Percentiles rank a stretch among this genome's conserved stretches.
These are phyloP conservation scores for Hippotragus niger DNA, from an alignment of 2,113 vertebrate genomes.

Conservation along the genomic window DNA sequence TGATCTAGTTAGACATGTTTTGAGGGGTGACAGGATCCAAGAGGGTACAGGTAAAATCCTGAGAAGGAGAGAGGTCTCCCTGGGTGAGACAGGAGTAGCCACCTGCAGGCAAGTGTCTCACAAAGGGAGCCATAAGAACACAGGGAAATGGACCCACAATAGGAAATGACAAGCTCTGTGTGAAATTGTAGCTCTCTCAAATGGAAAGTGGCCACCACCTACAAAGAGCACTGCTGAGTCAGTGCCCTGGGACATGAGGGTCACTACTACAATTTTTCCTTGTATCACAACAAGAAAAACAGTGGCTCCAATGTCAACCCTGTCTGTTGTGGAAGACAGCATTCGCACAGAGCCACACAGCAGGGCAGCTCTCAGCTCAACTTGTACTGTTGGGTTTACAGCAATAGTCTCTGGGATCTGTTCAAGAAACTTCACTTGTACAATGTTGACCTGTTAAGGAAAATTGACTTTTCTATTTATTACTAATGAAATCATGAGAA, in stretches of 20 bases:
- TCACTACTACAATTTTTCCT: background rate
- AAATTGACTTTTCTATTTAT: constrained; percentile 2
- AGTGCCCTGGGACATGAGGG: background rate
- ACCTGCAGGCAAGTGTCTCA: background rate
- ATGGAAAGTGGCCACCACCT: background rate
- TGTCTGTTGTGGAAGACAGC: background rate
- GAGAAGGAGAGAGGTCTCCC: background rate
- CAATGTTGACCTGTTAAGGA: background rate
- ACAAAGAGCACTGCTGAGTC: background rate
- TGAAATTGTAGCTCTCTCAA: background rate
- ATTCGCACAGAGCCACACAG: background rate
- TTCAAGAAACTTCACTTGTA: constrained; percentile 1
- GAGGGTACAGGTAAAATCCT: background rate
- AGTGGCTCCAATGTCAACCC: background rate
- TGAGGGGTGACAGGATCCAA: background rate
- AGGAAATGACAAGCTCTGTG: background rate
- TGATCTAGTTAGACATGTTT: background rate
- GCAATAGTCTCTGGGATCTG: background rate
- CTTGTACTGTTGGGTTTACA: background rate
- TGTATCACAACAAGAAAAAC: background rate
- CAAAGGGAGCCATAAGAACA: background rate
- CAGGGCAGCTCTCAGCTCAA: background rate
- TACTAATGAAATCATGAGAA: constrained; percentile 25
- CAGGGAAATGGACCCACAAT: background rate
- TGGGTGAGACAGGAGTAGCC: too few relatives aligned